phyloP scores from a whole-genome alignment of 2,797 vertebrate genomes.

The Lepus townsendii region DNA sequence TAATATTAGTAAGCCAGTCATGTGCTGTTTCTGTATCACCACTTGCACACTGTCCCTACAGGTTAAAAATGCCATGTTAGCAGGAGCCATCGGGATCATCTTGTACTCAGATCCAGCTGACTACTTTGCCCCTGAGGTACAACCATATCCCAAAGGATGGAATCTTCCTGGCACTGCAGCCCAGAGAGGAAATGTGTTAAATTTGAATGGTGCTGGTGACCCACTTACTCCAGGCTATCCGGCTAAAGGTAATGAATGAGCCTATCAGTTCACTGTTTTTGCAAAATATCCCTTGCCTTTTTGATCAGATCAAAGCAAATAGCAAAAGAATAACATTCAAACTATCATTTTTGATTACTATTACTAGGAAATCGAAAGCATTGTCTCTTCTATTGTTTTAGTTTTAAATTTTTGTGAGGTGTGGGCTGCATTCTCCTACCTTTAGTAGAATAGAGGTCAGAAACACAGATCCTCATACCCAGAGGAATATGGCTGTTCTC shows the following conservation, averaged over 20 bases:
- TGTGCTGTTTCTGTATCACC: background rate
- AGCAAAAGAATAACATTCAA: background rate
- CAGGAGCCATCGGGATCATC: conserved; percentile 94
- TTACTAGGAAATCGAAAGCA: background rate
- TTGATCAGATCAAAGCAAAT: background rate
- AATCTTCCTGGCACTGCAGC: conserved; percentile 94
- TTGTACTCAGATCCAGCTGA: conserved; percentile 97
- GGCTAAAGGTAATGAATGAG: conserved; percentile 93
- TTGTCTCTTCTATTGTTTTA: background rate
- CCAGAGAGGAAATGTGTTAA: conserved; percentile 97
- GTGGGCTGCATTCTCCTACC: background rate
- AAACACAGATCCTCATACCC: background rate
- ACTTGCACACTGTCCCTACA: conserved; percentile 76
- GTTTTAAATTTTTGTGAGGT: background rate
- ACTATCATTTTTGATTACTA: background rate
- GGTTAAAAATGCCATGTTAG: conserved; percentile 96
- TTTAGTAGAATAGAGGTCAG: background rate
- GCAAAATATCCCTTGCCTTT: background rate
- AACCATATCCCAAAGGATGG: conserved; percentile 95
- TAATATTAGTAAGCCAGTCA: background rate
- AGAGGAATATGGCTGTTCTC: background rate
- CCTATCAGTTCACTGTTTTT: background rate
- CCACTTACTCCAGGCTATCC: conserved; percentile 98
- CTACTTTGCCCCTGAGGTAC: conserved; percentile 92
- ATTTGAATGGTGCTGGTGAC: conserved; percentile 96